A percentile compares a stretch with the other conserved stretches of the same genome.
These are phyloP conservation scores for Muraenolepis orangiensis DNA, from an alignment of 2,797 vertebrate species.

Conservation along the genomic window DNA sequence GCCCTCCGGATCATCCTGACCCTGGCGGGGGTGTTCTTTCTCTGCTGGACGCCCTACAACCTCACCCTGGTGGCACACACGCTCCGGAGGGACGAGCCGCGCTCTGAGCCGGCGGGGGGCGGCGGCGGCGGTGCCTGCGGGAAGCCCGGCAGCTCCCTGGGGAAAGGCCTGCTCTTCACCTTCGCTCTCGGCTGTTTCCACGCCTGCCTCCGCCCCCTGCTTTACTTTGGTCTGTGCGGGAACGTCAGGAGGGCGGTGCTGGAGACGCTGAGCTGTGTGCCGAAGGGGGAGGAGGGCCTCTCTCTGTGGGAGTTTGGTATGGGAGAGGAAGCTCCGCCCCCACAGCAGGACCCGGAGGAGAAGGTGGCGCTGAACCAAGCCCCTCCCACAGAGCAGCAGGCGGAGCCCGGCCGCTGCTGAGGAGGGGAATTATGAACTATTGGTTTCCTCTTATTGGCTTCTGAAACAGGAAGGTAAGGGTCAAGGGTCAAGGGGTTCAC, in stretches of 20 bases:
- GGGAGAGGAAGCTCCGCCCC: conserved; percentile 7
- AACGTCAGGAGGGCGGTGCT: conserved; percentile 48
- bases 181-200: conserved; percentile 54
- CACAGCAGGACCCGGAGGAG: conserved; percentile 20
- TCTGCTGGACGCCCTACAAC: conserved; percentile 85
- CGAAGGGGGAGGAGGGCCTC: neutral
- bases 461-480: neutral
- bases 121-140: neutral
- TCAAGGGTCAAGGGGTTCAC: conserved; percentile 18
- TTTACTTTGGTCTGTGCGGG: conserved; percentile 58
- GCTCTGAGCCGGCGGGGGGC: fast-evolving
- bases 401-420: conserved; percentile 13
- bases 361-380: conserved; percentile 26
- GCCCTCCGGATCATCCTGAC: conserved; percentile 66
- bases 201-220: conserved; percentile 61
- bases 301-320: conserved; percentile 62
- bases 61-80: conserved; percentile 73
- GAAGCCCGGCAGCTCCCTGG: neutral
- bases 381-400: neutral
- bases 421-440: neutral
- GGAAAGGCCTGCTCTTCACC: conserved; percentile 39
- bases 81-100: conserved; percentile 20
- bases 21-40: conserved; percentile 72
- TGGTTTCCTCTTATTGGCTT: conserved; percentile 10
- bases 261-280: conserved; percentile 26